Evolutionary conservation across 2,113 vertebrate species (phyloP), one percentile per base, ranked within the genome.

Genomic region (Pelmatolapia mariae): DNA sequence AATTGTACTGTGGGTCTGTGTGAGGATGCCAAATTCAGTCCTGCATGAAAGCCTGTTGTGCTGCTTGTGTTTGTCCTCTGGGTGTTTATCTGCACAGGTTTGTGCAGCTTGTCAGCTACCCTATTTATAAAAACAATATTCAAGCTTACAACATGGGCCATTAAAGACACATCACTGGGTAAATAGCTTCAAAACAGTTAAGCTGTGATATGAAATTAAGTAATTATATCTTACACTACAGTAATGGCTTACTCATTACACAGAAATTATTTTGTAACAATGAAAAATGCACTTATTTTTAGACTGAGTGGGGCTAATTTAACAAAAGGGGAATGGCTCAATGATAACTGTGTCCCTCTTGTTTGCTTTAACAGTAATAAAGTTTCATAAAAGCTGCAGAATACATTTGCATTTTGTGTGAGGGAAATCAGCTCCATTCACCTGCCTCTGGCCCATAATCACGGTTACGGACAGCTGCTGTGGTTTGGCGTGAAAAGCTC

Each of bases 341-440:
- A 1, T 52, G 18, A 78, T 6, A 52, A 52, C 73, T 1, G 45
- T 52, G 3, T 52, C 26, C 18, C 1, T 78, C 7, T 52, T 33
- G 73, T 52, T 78, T 78, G 18, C 26, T 78, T 52, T 78, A 78
- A 78, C 10, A n/a, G 26, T 24, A 54, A n/a, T 38, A 45, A 40
- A 54, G 4, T 22, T 50, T 2, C 13, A 19, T 53, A 80, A 86
- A 76, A 68, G 56, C 3, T 54, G 40, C 59, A 54, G 24, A 86
- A 80, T 11, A 38, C 22, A 66, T 89, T 91, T 85, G n/a, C 45
- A 80, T 92, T 73, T 90, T 36, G 26, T 59, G 54, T 24, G 43
- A 83, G 78, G 9, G 3, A 29, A 78, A 68, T 86, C 80, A 52
- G 61, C 38, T 59, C 40, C 18, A 59, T 76, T 82, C 38, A 54